phyloP scores from a whole-genome alignment of 2,888 invertebrate species.

The Tupiocoris notatus region DNA sequence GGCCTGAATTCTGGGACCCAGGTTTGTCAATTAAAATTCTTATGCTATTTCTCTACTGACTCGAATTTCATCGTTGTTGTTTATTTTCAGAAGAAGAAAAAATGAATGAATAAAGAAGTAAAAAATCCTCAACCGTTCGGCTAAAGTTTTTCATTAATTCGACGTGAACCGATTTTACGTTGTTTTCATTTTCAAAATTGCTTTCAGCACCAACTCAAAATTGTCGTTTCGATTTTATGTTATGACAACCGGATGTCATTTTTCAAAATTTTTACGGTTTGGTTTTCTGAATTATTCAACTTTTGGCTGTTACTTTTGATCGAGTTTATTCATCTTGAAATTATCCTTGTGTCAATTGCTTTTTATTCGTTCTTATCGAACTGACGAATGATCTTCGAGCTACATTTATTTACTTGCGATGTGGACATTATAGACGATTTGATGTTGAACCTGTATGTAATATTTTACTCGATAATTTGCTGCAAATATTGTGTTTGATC shows the following conservation, averaged over 20 bases:
- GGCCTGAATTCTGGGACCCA: constrained; percentile 50
- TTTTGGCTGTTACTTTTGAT: constrained; percentile 3
- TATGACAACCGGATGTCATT: background rate
- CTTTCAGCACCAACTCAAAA: constrained; percentile 29
- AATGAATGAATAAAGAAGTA: no score
- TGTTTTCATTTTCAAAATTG: constrained; percentile 3
- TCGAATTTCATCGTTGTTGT: constrained; percentile 2
- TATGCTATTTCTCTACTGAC: background rate
- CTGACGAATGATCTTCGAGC: no score
- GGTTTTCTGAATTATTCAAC: constrained; percentile 19
- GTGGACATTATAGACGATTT: no score
- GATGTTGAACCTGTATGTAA: no score
- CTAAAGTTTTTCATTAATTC: background rate
- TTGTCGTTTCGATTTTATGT: constrained; percentile 2
- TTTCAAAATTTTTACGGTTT: constrained; percentile 17
- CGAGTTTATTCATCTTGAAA: background rate
- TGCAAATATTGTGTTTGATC: no score
- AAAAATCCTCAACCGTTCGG: background rate
- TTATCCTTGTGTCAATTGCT: no score
- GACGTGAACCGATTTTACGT: background rate
- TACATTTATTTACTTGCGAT: no score
- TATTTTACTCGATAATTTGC: no score
- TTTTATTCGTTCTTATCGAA: no score
- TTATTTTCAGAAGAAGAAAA: background rate
- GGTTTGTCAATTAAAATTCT: constrained; percentile 46